These are phyloP conservation scores for Pterocles orientalis DNA, from an alignment of 2,113 vertebrate species.

Conservation along the genomic window DNA sequence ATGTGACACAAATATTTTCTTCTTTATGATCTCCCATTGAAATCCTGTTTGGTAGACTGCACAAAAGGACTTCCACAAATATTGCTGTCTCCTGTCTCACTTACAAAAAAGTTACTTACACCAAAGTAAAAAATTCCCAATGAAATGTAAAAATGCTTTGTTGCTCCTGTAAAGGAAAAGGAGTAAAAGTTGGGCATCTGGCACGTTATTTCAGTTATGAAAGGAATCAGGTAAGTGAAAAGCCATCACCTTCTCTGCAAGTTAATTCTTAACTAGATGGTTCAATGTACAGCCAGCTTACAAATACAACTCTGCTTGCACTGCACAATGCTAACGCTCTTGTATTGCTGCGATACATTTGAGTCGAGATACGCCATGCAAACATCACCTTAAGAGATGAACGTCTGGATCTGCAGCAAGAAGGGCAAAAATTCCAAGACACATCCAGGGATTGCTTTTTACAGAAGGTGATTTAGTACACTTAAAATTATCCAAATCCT, in stretches of 20 bases:
- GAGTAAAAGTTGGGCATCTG: background rate
- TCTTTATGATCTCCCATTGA: background rate
- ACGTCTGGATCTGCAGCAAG: background rate
- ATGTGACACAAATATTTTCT: background rate
- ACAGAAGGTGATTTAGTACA: background rate
- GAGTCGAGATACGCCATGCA: background rate
- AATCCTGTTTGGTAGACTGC: background rate
- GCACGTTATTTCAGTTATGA: background rate
- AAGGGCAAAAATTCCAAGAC: background rate
- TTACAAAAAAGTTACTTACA: no score
- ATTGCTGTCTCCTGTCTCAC: background rate
- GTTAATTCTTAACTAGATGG: background rate
- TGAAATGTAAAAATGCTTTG: background rate
- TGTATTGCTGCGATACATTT: background rate
- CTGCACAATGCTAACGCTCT: background rate
- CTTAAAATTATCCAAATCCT: background rate
- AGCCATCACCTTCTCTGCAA: background rate
- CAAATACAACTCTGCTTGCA: background rate
- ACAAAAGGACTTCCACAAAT: background rate
- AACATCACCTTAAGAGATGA: background rate
- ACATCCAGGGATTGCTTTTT: background rate
- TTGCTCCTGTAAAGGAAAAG: background rate
- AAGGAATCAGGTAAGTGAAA: background rate
- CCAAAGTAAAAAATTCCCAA: background rate
- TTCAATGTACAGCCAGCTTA: background rate